Evolutionary conservation across 2,888 invertebrate species (phyloP).

Genomic region (Melinaea menophilus): DNA sequence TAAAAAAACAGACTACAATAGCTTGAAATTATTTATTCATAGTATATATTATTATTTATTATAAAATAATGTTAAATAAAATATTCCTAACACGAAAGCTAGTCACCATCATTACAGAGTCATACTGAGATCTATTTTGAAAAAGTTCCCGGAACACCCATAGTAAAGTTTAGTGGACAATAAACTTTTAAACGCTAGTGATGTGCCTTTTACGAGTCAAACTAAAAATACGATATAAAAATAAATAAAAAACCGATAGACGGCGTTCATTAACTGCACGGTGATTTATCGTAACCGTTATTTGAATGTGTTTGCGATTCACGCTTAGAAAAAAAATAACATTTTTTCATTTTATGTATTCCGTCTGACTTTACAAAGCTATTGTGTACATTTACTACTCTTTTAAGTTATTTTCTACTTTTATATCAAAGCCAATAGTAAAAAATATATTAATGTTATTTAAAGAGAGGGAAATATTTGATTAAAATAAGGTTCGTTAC

Average conservation of each 20-base stretch:
- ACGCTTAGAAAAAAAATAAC: slow-evolving; percentile 27
- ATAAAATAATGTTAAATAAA: no score
- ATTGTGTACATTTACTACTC: background rate
- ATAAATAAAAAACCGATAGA: slow-evolving; percentile 21
- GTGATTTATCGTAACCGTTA: slow-evolving; percentile 34
- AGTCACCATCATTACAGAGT: slow-evolving; percentile 30
- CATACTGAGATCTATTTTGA: slow-evolving; percentile 9
- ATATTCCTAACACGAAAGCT: no score
- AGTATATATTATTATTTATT: no score
- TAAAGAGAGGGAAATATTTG: no score
- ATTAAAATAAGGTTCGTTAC: slow-evolving; percentile 11
- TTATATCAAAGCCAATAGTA: no score
- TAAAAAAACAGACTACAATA: slow-evolving; percentile 16
- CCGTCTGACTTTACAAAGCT: slow-evolving; percentile 13
- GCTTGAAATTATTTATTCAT: slow-evolving; percentile 13
- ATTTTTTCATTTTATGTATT: slow-evolving; percentile 16
- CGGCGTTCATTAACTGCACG: slow-evolving; percentile 27
- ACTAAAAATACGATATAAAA: slow-evolving; percentile 12
- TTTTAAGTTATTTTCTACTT: no score
- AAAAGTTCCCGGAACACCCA: slow-evolving; percentile 4
- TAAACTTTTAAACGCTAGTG: slow-evolving; percentile 7
- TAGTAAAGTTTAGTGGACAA: slow-evolving; percentile 7
- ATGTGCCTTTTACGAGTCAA: slow-evolving; percentile 1
- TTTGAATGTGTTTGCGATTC: slow-evolving; percentile 29
- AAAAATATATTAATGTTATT: no score